Evolutionary conservation across 2,113 vertebrate species (phyloP), one percentile per base, ranked within the genome.

Genomic region (Bombycilla garrulus): DNA sequence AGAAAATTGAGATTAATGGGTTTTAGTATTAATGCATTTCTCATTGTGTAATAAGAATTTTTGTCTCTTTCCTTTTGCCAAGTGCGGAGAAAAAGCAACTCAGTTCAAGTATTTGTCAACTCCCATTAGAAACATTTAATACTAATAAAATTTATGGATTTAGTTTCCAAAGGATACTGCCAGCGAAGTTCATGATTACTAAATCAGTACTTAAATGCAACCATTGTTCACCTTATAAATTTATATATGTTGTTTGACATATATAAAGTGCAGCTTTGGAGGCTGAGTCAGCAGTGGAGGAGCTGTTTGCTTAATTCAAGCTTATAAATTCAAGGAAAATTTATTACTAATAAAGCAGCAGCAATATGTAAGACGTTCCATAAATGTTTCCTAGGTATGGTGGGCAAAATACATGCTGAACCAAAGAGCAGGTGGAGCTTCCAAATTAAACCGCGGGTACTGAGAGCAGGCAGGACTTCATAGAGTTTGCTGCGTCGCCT

Each of bases 51-150:
- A 98, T 94, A 93, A 97, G 97, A 97, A 98, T 98, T 98, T 98
- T 98, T 98, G 97, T 96, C 91, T 93, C 82, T 95, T 95, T 81
- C 76, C 90, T 88, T 96, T 96, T 98, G 99, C 98, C 99, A 99
- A 98, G 97, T 97, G 88, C n/a, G 54, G 97, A 97, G 98, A 98
- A 98, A 97, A 98, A 97, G 98, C 98, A 98, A 97, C 96, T 98
- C 98, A 86, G 97, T 98, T 99, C 98, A 99, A 98, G 97, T 99
- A 99, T 99, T 99, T 99, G 99, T 99, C 98, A 99, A 98, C 98
- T 99, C 99, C 98, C 98, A 98, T 99, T 99, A 99, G 98, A 99
- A 99, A 98, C 97, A 98, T 99, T 99, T 99, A 98, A 99, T 98
- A 98, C 98, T 98, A 98, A 98, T 99, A 98, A 97, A 99, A 99